Evolutionary conservation across 2,113 vertebrate species (phyloP).

Genomic region (Sarotherodon lohbergeri): DNA sequence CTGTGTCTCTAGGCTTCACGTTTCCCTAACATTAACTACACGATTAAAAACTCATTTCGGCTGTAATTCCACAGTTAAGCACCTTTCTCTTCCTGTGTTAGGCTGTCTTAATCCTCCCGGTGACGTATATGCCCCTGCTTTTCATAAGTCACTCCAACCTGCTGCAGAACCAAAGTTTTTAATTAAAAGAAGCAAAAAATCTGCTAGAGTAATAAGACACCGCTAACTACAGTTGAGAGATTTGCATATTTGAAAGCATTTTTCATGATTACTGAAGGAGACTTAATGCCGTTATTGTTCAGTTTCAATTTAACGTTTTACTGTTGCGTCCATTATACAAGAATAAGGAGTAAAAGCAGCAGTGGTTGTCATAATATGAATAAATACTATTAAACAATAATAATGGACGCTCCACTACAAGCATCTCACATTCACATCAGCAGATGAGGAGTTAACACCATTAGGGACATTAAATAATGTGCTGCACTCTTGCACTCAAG

Average conservation of each 20-base stretch:
- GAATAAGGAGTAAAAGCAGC: background rate
- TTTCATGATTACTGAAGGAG: background rate
- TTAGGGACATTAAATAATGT: conserved; percentile 47
- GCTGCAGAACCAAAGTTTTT: conserved; percentile 43
- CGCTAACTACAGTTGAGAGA: conserved; percentile 11
- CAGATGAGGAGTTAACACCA: conserved; percentile 19
- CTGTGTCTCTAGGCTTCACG: conserved; percentile 58
- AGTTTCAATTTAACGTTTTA: background rate
- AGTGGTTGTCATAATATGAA: background rate
- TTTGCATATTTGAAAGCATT: background rate
- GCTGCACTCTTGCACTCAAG: conserved; percentile 44
- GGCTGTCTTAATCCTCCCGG: conserved; percentile 55
- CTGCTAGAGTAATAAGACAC: conserved; percentile 19
- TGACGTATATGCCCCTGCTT: conserved; percentile 54
- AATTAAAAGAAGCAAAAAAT: conserved; percentile 55
- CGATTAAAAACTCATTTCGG: conserved; percentile 73
- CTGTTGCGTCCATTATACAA: background rate
- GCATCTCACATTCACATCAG: conserved; percentile 6
- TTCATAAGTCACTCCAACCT: conserved; percentile 42
- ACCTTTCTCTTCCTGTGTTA: conserved; percentile 64
- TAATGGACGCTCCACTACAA: background rate
- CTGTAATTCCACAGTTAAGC: conserved; percentile 72
- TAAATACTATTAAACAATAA: background rate
- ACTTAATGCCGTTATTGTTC: background rate
- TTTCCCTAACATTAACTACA: conserved; percentile 72